phyloP scores from a whole-genome alignment of 2,888 invertebrate species.

The Ophonus ardosiacus region DNA sequence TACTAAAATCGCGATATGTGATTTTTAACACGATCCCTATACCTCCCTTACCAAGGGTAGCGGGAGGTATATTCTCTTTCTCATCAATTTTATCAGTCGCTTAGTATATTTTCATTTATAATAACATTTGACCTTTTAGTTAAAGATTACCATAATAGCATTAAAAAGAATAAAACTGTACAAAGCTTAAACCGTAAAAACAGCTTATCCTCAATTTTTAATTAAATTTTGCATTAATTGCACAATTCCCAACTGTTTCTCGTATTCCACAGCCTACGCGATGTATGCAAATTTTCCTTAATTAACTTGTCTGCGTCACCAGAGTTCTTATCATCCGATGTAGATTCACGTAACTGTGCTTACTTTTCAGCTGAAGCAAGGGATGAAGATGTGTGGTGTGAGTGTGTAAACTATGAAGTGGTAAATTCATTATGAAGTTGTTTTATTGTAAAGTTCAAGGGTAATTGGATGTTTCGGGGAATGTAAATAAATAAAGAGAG shows the following conservation, averaged over 20 bases:
- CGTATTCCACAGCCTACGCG: conserved; percentile 37
- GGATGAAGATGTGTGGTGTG: background rate
- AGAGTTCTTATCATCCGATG: conserved; percentile 18
- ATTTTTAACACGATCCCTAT: too few species aligned
- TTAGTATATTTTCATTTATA: too few species aligned
- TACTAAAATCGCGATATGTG: too few species aligned
- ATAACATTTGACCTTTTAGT: too few species aligned
- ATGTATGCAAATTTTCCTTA: conserved; percentile 43
- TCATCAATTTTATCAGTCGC: too few species aligned
- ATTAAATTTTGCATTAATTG: conserved; percentile 40
- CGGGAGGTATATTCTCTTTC: too few species aligned
- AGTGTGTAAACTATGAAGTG: background rate
- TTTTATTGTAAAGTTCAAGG: conserved; percentile 12
- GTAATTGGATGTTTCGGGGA: background rate
- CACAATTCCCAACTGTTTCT: conserved; percentile 16
- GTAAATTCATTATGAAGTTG: conserved; percentile 7
- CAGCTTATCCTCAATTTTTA: conserved; percentile 27
- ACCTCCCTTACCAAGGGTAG: too few species aligned
- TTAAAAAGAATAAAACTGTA: too few species aligned
- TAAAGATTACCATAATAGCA: too few species aligned
- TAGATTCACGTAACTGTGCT: background rate
- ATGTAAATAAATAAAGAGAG: background rate
- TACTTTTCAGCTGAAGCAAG: background rate
- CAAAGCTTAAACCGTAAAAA: background rate
- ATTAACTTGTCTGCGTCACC: conserved; percentile 43